Evolutionary conservation across 2,888 invertebrate genomes (phyloP).

Genomic region (Drosophila koepferae): DNA sequence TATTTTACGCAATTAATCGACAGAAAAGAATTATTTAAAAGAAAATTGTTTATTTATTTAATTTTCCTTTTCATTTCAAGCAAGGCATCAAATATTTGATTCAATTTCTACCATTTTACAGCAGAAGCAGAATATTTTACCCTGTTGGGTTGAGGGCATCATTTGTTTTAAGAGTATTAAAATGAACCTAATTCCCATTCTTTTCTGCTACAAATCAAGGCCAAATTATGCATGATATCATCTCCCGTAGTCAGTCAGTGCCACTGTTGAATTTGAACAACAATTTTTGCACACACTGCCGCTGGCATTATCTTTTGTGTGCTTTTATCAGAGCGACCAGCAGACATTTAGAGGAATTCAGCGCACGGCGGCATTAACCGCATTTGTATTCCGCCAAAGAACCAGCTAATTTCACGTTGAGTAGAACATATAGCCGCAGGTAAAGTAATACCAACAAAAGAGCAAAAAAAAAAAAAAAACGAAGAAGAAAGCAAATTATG

Average conservation of each 20-base stretch:
- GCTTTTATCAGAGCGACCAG: slow-evolving; percentile 58
- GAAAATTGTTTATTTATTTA: no score
- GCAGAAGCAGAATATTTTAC: no score
- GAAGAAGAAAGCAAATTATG: not conserved
- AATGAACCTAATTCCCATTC: slow-evolving; percentile 7
- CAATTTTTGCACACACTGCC: slow-evolving; percentile 53
- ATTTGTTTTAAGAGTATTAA: not conserved
- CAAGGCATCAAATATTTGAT: no score
- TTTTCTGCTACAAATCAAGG: slow-evolving; percentile 43
- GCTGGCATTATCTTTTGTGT: slow-evolving; percentile 63
- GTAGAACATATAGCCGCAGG: slow-evolving; percentile 49
- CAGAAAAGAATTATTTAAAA: no score
- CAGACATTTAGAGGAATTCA: slow-evolving; percentile 38
- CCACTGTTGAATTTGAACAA: slow-evolving; percentile 17
- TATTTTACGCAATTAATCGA: no score
- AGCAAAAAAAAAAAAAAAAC: slow-evolving; percentile 6
- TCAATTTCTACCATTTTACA: no score
- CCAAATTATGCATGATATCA: slow-evolving; percentile 37
- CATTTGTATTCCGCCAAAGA: slow-evolving; percentile 60
- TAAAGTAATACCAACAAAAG: slow-evolving; percentile 19
- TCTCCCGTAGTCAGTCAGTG: slow-evolving; percentile 14
- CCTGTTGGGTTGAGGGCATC: no score
- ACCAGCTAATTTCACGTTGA: slow-evolving; percentile 54
- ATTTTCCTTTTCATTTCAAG: no score
- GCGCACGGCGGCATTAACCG: slow-evolving; percentile 25